Evolutionary conservation across 2,888 invertebrate species (phyloP).

Genomic region (Tholera decimalis): DNA sequence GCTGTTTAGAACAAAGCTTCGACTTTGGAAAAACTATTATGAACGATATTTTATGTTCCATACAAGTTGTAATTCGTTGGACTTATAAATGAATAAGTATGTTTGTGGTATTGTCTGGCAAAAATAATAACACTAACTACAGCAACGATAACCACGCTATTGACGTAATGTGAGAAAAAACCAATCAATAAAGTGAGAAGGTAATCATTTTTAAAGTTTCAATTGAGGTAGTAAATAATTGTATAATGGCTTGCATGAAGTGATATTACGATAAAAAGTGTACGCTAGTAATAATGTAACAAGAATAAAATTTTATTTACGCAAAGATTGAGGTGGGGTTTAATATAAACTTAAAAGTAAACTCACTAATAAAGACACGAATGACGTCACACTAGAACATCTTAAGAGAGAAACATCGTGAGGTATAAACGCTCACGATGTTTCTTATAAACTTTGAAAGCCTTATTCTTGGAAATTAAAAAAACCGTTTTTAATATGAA

Average conservation of each 20-base stretch:
- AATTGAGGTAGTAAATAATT: constrained; percentile 9
- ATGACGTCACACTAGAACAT: constrained; percentile 10
- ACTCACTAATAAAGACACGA: constrained; percentile 2
- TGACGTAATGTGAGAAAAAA: constrained; percentile 24
- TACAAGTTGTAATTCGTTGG: constrained; percentile 39
- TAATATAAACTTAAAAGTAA: neutral
- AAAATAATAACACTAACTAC: neutral
- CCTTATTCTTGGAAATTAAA: too few species aligned
- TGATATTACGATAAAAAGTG: neutral
- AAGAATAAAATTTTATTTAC: neutral
- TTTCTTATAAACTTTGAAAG: too few species aligned
- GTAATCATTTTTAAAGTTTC: constrained; percentile 3
- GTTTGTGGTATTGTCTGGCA: constrained; percentile 12
- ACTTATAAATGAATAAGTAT: constrained; percentile 19
- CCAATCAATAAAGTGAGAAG: neutral
- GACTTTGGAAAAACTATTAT: constrained; percentile 62
- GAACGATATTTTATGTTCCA: constrained; percentile 50
- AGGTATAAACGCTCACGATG: too few species aligned
- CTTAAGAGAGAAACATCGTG: too few species aligned
- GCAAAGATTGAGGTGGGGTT: neutral
- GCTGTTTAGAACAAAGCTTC: constrained; percentile 65
- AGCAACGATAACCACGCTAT: neutral
- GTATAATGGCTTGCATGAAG: constrained; percentile 4
- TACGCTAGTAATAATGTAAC: neutral
- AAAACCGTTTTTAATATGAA: too few species aligned